phyloP scores from a whole-genome alignment of 2,797 vertebrate genomes.

The Megalops cyprinoides region DNA sequence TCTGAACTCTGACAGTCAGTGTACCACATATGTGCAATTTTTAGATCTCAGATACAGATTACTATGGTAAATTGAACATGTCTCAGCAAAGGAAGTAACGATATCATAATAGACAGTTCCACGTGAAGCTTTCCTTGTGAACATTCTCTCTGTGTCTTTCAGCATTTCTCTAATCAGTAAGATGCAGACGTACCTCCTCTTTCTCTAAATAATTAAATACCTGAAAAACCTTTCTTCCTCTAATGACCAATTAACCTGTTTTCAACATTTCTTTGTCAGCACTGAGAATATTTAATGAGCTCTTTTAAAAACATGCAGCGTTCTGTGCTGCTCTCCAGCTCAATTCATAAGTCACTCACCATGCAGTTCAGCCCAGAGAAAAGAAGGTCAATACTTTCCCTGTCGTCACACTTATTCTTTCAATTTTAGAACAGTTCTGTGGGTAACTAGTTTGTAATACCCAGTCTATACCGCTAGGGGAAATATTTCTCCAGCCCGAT shows the following conservation, averaged over 20 bases:
- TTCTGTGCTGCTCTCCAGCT: constrained; percentile 53
- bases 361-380: constrained; percentile 52
- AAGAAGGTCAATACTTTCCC: constrained; percentile 52
- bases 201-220: constrained; percentile 73
- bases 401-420: constrained; percentile 55
- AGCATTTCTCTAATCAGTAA: constrained; percentile 61
- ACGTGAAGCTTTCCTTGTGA: not conserved
- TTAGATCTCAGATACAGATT: not conserved
- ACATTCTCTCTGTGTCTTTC: constrained; percentile 33
- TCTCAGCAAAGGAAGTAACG: not conserved
- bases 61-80: not conserved
- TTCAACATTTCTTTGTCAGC: constrained; percentile 67
- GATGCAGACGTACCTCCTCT: constrained; percentile 52
- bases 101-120: not conserved
- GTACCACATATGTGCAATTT: not conserved
- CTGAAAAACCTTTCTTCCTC: constrained; percentile 72
- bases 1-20: not conserved
- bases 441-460: not conserved
- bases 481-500: not conserved
- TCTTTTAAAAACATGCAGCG: constrained; percentile 62
- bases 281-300: constrained; percentile 70
- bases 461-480: not conserved
- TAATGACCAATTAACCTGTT: constrained; percentile 80
- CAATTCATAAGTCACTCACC: constrained; percentile 64
- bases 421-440: not conserved